Evolutionary conservation across 1,140 invertebrate genomes (phyloP), one percentile per base, ranked within the genome.

Genomic region (Ladona fulva): DNA sequence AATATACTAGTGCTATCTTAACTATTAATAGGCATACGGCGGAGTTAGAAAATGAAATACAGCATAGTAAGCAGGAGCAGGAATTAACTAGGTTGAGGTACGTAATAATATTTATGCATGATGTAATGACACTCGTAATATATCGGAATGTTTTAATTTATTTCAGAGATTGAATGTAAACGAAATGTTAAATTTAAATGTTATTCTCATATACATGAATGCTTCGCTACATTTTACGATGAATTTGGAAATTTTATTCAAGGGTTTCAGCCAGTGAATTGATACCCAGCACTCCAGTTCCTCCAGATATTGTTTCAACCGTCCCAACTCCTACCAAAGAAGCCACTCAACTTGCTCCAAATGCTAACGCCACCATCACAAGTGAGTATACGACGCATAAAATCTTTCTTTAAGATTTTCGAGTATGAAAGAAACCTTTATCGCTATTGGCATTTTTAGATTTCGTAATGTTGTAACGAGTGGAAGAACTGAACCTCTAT

Each of bases 1-100:
- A 94, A 84, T 97, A 96, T 84, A 95, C 92, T n/a, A 96, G 94
- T 83, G 94, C 93, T 37, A 90, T 96, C 74, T 85, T 96, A 74
- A 91, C 91, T 14, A 82, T 89, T 11, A 91, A 89, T 82, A 87
- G 89, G 78, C 88, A 88, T 81, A 85, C 89, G 75, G 86, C 89
- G 75, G 89, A 91, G 84, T 85, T 91, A 77, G 90, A 92, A 80
- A 90, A 91, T 83, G 89, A 91, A 82, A 90, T 92, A 80, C 89
- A 89, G 77, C 88, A 91, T 76, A 90, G 89, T 25, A 92, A 93
- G 82, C 94, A 95, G 82, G 94, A 95, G 81, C 89, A 91, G 80
- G 94, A 96, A 82, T 87, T 96, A 12, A 91, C 90, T 78, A 92
- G 89, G 81, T 86, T 94, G 29, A 90, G 92, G 92, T 92, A 84